Evolutionary conservation across 2,797 vertebrate species (phyloP), one percentile per base, ranked within the genome.

Genomic region (Fistularia commersonii): DNA sequence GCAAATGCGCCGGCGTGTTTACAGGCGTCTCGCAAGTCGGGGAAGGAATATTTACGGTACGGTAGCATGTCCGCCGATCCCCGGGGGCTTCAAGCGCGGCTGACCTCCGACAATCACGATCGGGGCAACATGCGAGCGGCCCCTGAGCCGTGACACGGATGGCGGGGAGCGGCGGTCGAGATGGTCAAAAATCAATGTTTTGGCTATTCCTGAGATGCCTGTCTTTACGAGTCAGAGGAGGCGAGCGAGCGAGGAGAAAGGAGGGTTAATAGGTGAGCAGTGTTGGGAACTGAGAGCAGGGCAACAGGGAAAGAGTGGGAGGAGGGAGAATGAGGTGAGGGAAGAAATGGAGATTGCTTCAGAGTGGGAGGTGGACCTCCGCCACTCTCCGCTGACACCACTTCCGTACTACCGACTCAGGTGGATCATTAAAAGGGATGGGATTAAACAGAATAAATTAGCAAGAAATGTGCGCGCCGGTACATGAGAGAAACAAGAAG

Each of bases 161-260:
- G 13, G 7, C 32, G 9, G n/a, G 32, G 12, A 10, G 10, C 34
- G 51, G 33, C 45, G 71, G 31, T 47, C 15, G 51, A 70, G 55
- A 45, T 77, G 86, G 84, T 82, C 79, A 76, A 88, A 91, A 93
- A 93, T 92, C 92, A 85, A 88, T 91, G 88, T 92, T 93, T 61
- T 86, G 90, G 88, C 87, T 77, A 36, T 91, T 91, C 90, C 85
- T 87, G 77, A 88, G 82, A 90, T 82, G 85, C 82, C 82, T 72
- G 80, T 89, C 89, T 90, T 90, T 88, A 85, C 85, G 89, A 91
- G 87, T 82, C 87, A 78, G 90, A 66, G 51, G 56, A 48, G 46
- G 37, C 81, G 62, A 76, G 73, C 49, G 42, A 77, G 69, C 11
- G 85, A 51, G 61, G 65, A 56, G 46, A 88, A 47, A 72, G 48